These are phyloP conservation scores for Drosophila parthenogenetica DNA, from an alignment of 2,888 invertebrate genomes.

Conservation along the genomic window DNA sequence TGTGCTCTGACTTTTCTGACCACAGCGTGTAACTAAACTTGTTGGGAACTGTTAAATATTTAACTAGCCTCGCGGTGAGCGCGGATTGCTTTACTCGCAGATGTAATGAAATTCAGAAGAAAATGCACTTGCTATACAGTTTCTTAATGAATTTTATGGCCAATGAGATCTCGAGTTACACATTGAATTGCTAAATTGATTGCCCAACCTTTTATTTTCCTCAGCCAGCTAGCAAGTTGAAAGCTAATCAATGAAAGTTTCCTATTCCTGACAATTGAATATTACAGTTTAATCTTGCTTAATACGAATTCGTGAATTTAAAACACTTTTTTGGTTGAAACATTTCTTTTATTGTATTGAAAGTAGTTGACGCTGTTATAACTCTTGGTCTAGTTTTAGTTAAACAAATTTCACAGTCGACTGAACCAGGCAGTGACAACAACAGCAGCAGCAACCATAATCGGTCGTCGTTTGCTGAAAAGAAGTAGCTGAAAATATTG, in stretches of 20 bases:
- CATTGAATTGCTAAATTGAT: conserved; percentile 48
- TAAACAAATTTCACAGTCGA: conserved; percentile 65
- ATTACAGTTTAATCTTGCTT: not conserved
- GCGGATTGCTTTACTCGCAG: not conserved
- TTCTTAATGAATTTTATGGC: conserved; percentile 75
- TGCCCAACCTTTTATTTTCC: conserved; percentile 19
- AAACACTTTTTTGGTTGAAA: not conserved
- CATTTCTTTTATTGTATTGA: conserved; percentile 1
- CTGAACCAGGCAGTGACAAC: conserved; percentile 40
- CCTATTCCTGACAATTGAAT: not conserved
- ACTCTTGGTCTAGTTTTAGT: conserved; percentile 3
- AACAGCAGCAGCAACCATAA: conserved; percentile 13
- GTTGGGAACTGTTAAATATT: conserved; percentile 68
- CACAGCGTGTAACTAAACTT: conserved; percentile 59
- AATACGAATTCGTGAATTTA: not conserved
- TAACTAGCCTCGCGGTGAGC: conserved; percentile 67
- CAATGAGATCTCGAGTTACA: conserved; percentile 35
- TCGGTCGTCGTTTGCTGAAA: conserved; percentile 19
- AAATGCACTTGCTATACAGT: conserved; percentile 43
- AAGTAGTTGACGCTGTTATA: conserved; percentile 5
- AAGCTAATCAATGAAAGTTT: conserved; percentile 32
- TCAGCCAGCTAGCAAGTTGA: not conserved
- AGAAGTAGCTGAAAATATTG: conserved; percentile 9
- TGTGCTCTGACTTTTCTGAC: conserved; percentile 47
- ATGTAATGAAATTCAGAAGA: conserved; percentile 63